Conservation (phyloP, 2,113 vertebrate genomes). For the Egretta garzetta region DNA sequence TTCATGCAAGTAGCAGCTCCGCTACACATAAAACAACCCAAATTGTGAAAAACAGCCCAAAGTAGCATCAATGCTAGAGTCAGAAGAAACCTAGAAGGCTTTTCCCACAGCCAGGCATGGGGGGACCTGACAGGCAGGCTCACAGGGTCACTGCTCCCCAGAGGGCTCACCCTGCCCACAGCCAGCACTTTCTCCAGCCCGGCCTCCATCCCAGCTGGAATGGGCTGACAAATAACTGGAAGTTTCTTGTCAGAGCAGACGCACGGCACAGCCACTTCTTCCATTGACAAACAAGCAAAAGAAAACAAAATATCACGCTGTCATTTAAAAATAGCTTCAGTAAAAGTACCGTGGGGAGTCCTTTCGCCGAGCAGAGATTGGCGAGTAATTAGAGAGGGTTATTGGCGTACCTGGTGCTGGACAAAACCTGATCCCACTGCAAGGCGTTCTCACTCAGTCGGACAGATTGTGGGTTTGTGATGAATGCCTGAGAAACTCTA, state of each 20-base stretch:
- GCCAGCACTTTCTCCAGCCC: conserved; percentile 23
- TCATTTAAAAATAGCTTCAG: conserved; percentile 44
- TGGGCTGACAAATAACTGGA: conserved; percentile 1
- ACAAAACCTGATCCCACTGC: neutral
- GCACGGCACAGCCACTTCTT: neutral
- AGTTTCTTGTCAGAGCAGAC: conserved; percentile 24
- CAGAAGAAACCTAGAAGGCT: neutral
- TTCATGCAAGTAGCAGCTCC: neutral
- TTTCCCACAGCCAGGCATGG: neutral
- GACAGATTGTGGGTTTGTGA: neutral
- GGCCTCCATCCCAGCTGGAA: conserved; percentile 35
- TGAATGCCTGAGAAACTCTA: conserved; percentile 21
- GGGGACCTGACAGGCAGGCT: neutral
- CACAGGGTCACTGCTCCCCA: neutral
- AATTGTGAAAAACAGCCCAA: neutral
- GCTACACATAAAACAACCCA: neutral
- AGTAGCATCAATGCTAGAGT: neutral
- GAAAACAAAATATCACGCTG: conserved; percentile 36
- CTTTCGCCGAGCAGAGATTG: neutral
- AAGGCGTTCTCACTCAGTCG: neutral
- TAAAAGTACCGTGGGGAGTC: neutral
- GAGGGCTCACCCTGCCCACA: neutral
- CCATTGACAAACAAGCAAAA: neutral
- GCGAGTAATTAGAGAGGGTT: neutral
- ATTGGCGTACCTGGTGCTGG: neutral